A percentile compares a stretch with the other conserved stretches of the same genome.
Conservation (phyloP, 2,797 vertebrate species). For the Typhlichthys eigenmanni region DNA sequence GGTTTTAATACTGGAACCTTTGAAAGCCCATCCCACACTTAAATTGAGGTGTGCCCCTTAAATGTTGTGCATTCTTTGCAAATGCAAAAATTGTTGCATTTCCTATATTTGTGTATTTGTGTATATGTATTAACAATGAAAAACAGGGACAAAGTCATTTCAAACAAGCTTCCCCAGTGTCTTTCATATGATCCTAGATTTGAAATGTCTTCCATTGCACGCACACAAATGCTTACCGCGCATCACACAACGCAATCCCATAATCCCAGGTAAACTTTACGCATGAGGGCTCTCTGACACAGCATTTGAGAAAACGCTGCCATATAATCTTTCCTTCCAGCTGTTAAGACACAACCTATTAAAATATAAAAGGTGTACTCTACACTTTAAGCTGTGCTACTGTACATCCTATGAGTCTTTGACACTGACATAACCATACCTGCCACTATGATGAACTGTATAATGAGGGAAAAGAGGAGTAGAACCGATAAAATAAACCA, state of each 20-base stretch:
- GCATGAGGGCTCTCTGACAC: constrained; percentile 12
- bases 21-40: neutral
- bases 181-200: neutral
- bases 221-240: constrained; percentile 12
- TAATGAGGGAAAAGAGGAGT: constrained; percentile 49
- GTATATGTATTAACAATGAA: constrained; percentile 3
- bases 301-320: constrained; percentile 12
- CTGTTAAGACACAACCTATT: neutral
- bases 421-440: constrained; percentile 45
- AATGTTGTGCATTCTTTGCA: neutral
- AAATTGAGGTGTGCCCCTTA: neutral
- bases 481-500: constrained; percentile 23
- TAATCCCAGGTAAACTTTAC: constrained; percentile 25
- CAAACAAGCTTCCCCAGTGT: constrained; percentile 16
- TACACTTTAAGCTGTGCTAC: too few relatives aligned
- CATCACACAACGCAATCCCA: neutral
- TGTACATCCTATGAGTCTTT: constrained; percentile 1
- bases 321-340: constrained; percentile 5
- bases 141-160: constrained; percentile 20
- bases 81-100: neutral
- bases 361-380: neutral
- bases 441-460: constrained; percentile 47
- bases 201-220: constrained; percentile 6
- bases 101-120: neutral
- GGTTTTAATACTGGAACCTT: too few relatives aligned